phyloP scores from a whole-genome alignment of 2,113 vertebrate species.

The Aldabrachelys gigantea region DNA sequence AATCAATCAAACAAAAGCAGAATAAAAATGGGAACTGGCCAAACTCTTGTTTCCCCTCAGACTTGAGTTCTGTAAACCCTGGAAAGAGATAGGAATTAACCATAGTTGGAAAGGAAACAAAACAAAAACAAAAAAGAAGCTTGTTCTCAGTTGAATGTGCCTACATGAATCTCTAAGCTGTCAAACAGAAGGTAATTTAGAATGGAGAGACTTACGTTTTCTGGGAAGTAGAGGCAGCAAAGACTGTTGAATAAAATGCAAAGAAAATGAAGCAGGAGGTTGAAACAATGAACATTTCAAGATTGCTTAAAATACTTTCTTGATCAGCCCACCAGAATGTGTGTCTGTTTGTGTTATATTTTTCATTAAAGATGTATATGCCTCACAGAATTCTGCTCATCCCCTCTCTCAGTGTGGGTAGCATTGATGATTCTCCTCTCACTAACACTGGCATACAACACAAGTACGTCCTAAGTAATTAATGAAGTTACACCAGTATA shows the following conservation, averaged over 20 bases:
- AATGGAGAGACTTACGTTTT: neutral
- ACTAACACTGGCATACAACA: accelerated
- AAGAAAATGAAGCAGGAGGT: neutral
- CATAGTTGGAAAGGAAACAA: constrained; percentile 1
- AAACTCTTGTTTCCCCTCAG: neutral
- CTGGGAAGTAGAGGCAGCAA: constrained; percentile 18
- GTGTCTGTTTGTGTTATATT: neutral
- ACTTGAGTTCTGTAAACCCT: neutral
- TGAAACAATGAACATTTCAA: neutral
- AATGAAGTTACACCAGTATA: neutral
- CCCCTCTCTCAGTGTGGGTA: neutral
- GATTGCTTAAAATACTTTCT: neutral
- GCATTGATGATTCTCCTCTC: neutral
- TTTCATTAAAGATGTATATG: neutral
- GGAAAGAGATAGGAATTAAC: constrained; percentile 27
- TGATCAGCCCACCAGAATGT: neutral
- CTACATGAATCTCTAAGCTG: constrained; percentile 16
- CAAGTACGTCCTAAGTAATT: neutral
- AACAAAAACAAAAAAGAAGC: neutral
- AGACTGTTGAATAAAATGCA: neutral
- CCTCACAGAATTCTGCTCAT: neutral
- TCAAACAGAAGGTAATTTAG: neutral
- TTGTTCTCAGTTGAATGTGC: constrained; percentile 17
- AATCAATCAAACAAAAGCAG: neutral
- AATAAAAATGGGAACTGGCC: constrained; percentile 24